Percentiles rank a stretch among this genome's conserved stretches.
These are phyloP conservation scores for Melanotaenia duboulayi DNA, from an alignment of 2,113 vertebrate species.

Conservation along the genomic window DNA sequence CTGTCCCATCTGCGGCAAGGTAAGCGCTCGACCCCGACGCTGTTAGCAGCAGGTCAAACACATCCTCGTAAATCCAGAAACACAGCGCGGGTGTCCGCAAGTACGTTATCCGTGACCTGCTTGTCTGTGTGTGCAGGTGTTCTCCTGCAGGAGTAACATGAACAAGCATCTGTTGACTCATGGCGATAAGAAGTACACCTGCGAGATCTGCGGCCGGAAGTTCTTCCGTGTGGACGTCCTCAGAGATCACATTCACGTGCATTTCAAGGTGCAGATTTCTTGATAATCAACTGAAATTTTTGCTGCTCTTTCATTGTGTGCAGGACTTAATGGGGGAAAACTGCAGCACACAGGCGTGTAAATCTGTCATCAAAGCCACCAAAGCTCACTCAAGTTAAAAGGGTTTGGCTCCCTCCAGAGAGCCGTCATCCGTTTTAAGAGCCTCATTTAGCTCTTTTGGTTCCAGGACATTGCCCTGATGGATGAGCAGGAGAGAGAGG, in stretches of 20 bases:
- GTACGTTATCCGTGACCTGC: neutral
- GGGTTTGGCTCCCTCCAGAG: neutral
- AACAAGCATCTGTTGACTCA: constrained; percentile 98
- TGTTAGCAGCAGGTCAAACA: neutral
- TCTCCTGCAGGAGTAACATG: constrained; percentile 99
- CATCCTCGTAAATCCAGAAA: neutral
- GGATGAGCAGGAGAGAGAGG: constrained; percentile 95
- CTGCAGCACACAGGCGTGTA: neutral
- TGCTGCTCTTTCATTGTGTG: neutral
- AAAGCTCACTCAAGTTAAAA: neutral
- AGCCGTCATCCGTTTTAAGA: neutral
- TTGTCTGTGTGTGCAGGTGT: constrained; percentile 83
- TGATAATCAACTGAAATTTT: too few relatives aligned
- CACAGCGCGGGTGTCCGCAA: neutral
- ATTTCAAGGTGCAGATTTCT: constrained; percentile 90
- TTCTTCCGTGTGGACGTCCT: constrained; percentile 98
- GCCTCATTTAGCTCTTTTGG: neutral
- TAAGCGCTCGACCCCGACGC: constrained; percentile 50
- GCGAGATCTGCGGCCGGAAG: constrained; percentile 97
- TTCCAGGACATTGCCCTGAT: constrained; percentile 96
- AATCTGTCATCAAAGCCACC: too few relatives aligned
- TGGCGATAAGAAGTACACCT: constrained; percentile 99
- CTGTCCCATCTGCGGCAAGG: constrained; percentile 97
- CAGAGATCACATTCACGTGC: constrained; percentile 97
- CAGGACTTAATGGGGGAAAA: neutral